Conservation (phyloP, 64 coral and sea anemone species). For the Pocillopora verrucosa region DNA sequence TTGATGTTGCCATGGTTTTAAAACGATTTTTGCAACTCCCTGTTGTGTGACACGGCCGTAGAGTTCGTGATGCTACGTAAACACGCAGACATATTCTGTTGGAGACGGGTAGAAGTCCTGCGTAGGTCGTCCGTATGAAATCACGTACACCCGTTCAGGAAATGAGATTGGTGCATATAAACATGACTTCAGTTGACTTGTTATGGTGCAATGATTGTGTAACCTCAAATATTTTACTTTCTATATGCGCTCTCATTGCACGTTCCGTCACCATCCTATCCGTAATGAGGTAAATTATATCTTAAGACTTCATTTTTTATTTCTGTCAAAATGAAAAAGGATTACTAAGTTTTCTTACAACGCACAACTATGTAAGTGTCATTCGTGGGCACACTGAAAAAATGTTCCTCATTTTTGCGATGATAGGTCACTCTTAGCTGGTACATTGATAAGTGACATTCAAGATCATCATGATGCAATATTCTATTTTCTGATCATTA, state of each 20-base stretch:
- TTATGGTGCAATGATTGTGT: no score
- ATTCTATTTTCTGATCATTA: slow-evolving; percentile 4
- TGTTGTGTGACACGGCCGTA: not conserved
- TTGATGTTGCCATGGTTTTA: not conserved
- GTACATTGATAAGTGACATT: not conserved
- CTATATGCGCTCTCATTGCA: no score
- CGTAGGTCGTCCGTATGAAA: not conserved
- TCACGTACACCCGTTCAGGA: not conserved
- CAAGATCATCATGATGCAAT: slow-evolving; percentile 18
- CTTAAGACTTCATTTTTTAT: no score
- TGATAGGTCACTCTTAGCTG: not conserved
- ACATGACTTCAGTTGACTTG: not conserved
- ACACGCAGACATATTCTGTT: not conserved
- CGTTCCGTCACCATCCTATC: no score
- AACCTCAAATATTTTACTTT: no score
- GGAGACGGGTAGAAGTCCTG: no score
- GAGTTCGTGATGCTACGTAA: slow-evolving; percentile 37
- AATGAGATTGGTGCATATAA: not conserved
- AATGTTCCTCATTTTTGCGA: not conserved
- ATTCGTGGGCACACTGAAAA: no score
- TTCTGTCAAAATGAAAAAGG: no score
- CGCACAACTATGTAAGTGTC: no score
- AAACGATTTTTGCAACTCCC: not conserved
- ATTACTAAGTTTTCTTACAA: no score
- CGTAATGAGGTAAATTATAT: no score